Conservation (phyloP, 2,888 invertebrate genomes). For the Drosophila quinaria region DNA sequence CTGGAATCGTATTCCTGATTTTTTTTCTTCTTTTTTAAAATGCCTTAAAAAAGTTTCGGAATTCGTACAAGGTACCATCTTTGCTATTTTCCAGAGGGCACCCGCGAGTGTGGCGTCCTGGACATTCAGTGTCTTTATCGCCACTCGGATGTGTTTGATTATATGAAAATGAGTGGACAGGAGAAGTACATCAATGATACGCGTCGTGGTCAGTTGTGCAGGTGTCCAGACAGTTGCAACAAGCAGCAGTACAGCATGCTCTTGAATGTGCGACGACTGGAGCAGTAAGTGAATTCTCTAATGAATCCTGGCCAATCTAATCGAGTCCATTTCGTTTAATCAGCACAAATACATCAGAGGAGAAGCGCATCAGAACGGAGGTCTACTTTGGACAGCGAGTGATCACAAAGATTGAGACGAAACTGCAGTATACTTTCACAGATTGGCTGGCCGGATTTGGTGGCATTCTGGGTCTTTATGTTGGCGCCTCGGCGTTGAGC, state of each 20-base stretch:
- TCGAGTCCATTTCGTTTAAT: not conserved
- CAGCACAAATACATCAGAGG: conserved; percentile 25
- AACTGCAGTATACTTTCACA: conserved; percentile 81
- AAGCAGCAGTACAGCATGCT: conserved; percentile 61
- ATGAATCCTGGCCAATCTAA: not conserved
- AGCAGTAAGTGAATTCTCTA: conserved; percentile 41
- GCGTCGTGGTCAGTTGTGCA: conserved; percentile 73
- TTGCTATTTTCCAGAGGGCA: conserved; percentile 38
- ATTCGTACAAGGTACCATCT: too few relatives aligned
- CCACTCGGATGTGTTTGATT: conserved; percentile 70
- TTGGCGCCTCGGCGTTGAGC: conserved; percentile 86
- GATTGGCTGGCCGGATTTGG: conserved; percentile 86
- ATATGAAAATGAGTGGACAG: conserved; percentile 56
- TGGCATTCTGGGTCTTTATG: conserved; percentile 85
- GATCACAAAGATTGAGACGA: conserved; percentile 84
- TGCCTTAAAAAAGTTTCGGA: too few relatives aligned
- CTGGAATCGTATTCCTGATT: too few relatives aligned
- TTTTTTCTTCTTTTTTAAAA: too few relatives aligned
- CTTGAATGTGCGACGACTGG: conserved; percentile 60
- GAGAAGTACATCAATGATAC: conserved; percentile 69
- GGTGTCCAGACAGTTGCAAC: conserved; percentile 77
- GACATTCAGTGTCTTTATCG: conserved; percentile 76
- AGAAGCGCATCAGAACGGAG: conserved; percentile 69
- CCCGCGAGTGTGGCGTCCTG: conserved; percentile 67
- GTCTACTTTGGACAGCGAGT: conserved; percentile 83